Base-by-base conservation (phyloP, 2,888 invertebrate genomes). In the Spialia ferax region DNA sequence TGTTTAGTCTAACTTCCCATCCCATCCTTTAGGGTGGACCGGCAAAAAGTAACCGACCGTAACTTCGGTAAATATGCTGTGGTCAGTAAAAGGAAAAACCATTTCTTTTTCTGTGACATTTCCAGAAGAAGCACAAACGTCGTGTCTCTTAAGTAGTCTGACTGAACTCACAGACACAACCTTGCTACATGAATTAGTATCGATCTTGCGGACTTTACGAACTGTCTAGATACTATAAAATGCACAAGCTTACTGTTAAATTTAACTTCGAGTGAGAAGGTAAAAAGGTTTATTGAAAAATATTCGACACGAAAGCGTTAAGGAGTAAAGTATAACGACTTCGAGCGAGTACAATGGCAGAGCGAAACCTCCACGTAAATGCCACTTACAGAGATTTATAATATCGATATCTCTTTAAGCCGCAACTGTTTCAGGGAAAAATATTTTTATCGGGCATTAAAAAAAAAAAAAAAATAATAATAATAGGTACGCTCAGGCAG, bases 1-100 rank as follows among this genome's bases (percentile, higher is more conserved):
- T 66, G 60, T 66, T 66, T 66, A 66, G 29, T 60, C 60, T 54
- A 42, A 38, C 52, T n/a, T 65, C 38, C 15, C 52, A 15, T 65
- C 38, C 15, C 52, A 54, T 32, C 20, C 29, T 54, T 32, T 22
- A 45, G 15, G 35, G 10, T 54, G 63, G 26, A 55, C 63, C 26
- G 23, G 15, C 42, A 55, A 63, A 55, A 55, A 42, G 26, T 55
- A 10, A 55, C 38, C 23, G 42, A 59, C 59, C 59, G 42, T 23
- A 42, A 59, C 23, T 22, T 38, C 54, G 22, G 38, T 38, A 54
- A 54, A 63, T 35, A 54, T 38, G 26, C 5, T 2, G 35, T 42
- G 59, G 20, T 57, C 35, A n/a, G 42, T 42, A 48, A 57, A 29
- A 61, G 48, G 20, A 48, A 50, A 45, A 61, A 18, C n/a, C 29